Evolutionary conservation across 1,140 invertebrate species (phyloP).

Genomic region (Lysiphlebus fabarum): DNA sequence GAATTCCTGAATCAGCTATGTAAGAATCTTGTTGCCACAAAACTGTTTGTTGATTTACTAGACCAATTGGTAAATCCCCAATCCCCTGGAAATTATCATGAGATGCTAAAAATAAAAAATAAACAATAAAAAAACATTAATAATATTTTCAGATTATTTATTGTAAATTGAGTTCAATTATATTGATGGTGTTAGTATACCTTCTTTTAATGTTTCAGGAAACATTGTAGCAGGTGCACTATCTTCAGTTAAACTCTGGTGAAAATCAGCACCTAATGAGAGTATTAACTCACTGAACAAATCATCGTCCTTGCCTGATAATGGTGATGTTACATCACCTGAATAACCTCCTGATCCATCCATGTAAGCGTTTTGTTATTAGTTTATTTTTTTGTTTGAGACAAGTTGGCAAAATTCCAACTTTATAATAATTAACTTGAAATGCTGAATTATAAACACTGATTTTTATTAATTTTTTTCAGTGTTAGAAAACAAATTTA

Average conservation of each 20-base stretch:
- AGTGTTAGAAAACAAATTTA: no score
- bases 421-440: slow-evolving; percentile 48
- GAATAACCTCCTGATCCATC: slow-evolving; percentile 95
- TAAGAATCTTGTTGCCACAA: slow-evolving; percentile 95
- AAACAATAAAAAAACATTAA: no score
- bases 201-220: slow-evolving; percentile 94
- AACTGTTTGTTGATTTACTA: slow-evolving; percentile 84
- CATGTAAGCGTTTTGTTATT: slow-evolving; percentile 92
- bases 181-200: slow-evolving; percentile 91
- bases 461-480: no score
- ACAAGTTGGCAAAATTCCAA: slow-evolving; percentile 72
- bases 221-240: slow-evolving; percentile 98
- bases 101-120: no score
- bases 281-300: slow-evolving; percentile 87
- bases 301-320: slow-evolving; percentile 82
- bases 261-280: slow-evolving; percentile 84
- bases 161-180: no score
- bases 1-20: slow-evolving; percentile 92
- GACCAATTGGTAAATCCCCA: slow-evolving; percentile 74
- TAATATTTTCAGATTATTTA: no score
- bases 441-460: no score
- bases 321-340: slow-evolving; percentile 88
- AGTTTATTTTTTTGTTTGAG: slow-evolving; percentile 81
- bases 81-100: slow-evolving; percentile 52
- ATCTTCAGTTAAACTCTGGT: slow-evolving; percentile 89